Evolutionary conservation across 2,797 vertebrate genomes (phyloP).

Genomic region (Lacerta bilineata): DNA sequence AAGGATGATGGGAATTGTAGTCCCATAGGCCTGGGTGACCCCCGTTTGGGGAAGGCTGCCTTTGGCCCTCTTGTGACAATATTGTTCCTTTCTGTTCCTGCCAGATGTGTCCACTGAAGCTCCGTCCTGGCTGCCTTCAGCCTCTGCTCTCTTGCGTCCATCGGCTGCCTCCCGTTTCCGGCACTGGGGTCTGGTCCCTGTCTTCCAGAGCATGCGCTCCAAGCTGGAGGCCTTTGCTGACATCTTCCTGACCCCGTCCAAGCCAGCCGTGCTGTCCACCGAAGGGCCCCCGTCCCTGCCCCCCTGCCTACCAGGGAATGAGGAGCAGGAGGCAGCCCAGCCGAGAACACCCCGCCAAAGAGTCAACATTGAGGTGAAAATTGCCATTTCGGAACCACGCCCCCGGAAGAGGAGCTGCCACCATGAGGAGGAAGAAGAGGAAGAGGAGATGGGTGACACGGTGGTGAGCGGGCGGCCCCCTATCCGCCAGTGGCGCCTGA

Average conservation of each 20-base stretch:
- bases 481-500: slow-evolving; percentile 71
- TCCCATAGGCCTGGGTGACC: not conserved
- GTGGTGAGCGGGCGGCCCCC: slow-evolving; percentile 72
- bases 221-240: slow-evolving; percentile 93
- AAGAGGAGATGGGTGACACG: not conserved
- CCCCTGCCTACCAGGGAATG: not conserved
- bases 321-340: not conserved
- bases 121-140: slow-evolving; percentile 47
- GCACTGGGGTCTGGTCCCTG: slow-evolving; percentile 87
- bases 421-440: slow-evolving; percentile 22
- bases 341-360: slow-evolving; percentile 23
- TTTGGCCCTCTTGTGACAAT: slow-evolving; percentile 20
- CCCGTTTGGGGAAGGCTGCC: not conserved
- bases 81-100: slow-evolving; percentile 46
- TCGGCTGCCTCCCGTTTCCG: slow-evolving; percentile 65
- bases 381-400: slow-evolving; percentile 70
- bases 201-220: slow-evolving; percentile 88
- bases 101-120: slow-evolving; percentile 1
- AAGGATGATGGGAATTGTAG: not conserved
- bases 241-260: slow-evolving; percentile 81
- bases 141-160: slow-evolving; percentile 57
- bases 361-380: slow-evolving; percentile 74
- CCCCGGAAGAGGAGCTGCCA: slow-evolving; percentile 39
- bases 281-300: slow-evolving; percentile 5
- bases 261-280: slow-evolving; percentile 48